Percentiles rank a stretch among this genome's conserved stretches.
phyloP scores from a whole-genome alignment of 2,113 vertebrate species.

The Eulacestoma nigropectus region DNA sequence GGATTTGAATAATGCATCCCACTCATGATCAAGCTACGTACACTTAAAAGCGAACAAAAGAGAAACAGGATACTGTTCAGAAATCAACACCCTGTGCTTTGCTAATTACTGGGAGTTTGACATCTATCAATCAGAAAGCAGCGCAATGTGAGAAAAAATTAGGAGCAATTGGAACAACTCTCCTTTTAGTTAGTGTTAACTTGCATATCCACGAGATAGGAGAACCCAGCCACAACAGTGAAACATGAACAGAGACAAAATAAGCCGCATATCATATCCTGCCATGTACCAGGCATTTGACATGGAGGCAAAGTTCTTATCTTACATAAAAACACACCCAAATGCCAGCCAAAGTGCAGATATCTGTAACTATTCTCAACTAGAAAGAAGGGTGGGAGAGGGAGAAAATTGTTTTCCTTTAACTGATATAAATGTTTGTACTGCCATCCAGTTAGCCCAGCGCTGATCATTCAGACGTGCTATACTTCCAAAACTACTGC shows the following conservation, averaged over 20 bases:
- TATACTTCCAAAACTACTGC: background rate
- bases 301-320: background rate
- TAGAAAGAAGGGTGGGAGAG: background rate
- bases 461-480: background rate
- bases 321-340: background rate
- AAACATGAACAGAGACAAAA: background rate
- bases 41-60: background rate
- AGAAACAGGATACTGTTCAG: background rate
- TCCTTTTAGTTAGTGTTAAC: background rate
- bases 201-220: background rate
- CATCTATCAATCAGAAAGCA: background rate
- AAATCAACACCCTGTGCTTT: background rate
- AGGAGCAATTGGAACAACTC: background rate
- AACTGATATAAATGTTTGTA: background rate
- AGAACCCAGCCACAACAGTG: background rate
- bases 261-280: background rate
- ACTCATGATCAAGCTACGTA: background rate
- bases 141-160: background rate
- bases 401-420: background rate
- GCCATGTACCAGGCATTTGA: background rate
- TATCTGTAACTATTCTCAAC: background rate
- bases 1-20: background rate
- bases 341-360: background rate
- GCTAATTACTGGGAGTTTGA: background rate
- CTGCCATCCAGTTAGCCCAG: background rate